Evolutionary conservation across 1,140 invertebrate genomes (phyloP).

Genomic region (Chrysomallon squamiferum): DNA sequence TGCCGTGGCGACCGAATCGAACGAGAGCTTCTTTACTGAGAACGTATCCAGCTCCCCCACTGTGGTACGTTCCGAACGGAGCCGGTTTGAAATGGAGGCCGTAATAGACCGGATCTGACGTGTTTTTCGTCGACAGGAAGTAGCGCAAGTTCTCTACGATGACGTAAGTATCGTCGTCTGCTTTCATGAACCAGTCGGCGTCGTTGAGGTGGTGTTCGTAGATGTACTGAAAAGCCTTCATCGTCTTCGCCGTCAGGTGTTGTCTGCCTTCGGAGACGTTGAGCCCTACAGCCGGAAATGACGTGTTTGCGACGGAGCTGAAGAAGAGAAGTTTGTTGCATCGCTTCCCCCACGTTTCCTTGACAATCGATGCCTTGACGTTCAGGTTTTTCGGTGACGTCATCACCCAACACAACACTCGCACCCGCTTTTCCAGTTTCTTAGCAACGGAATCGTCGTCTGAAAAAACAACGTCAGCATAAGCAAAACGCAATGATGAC

Average conservation of each 20-base stretch:
- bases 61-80: slow-evolving; percentile 47
- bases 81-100: slow-evolving; percentile 60
- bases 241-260: slow-evolving; percentile 37
- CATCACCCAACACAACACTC: slow-evolving; percentile 95
- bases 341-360: slow-evolving; percentile 92
- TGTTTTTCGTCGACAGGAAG: slow-evolving; percentile 33
- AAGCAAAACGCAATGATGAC: too few relatives aligned
- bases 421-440: slow-evolving; percentile 70
- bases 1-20: slow-evolving; percentile 52
- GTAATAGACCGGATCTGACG: slow-evolving; percentile 55
- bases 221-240: slow-evolving; percentile 76
- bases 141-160: slow-evolving; percentile 65
- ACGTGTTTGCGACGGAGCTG: slow-evolving; percentile 43
- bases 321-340: slow-evolving; percentile 74
- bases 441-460: slow-evolving; percentile 72
- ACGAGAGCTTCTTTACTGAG: slow-evolving; percentile 70
- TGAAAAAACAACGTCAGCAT: slow-evolving; percentile 40
- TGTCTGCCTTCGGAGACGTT: slow-evolving; percentile 41
- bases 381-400: slow-evolving; percentile 89
- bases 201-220: slow-evolving; percentile 58
- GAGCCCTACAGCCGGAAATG: slow-evolving; percentile 47
- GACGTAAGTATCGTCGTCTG: slow-evolving; percentile 78
- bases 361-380: slow-evolving; percentile 88
- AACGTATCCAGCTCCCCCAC: slow-evolving; percentile 76
- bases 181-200: slow-evolving; percentile 58